Evolutionary conservation across 2,113 vertebrate species (phyloP).

Genomic region (Podiceps cristatus): DNA sequence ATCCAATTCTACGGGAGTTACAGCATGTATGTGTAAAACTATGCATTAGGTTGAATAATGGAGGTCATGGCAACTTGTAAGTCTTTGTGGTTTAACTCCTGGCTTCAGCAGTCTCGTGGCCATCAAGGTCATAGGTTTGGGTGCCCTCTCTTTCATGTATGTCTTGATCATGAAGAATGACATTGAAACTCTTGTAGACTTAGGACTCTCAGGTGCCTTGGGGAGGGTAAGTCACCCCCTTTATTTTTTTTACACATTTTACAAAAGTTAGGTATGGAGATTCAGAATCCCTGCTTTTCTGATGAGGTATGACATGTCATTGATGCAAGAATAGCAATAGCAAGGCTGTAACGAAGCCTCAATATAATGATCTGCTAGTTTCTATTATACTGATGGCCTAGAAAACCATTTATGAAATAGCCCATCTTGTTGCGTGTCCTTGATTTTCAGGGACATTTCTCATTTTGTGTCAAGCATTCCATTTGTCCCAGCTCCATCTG

Average conservation of each 20-base stretch:
- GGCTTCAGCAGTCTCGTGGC: neutral
- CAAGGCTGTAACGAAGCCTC: neutral
- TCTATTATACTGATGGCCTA: neutral
- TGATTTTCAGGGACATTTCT: constrained; percentile 33
- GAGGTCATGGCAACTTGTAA: neutral
- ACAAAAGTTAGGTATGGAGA: neutral
- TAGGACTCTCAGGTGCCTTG: neutral
- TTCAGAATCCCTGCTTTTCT: neutral
- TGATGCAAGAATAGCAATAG: neutral
- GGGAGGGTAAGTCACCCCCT: neutral
- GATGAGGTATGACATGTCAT: neutral
- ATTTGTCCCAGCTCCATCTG: constrained; percentile 21
- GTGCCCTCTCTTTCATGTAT: neutral
- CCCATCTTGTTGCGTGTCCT: neutral
- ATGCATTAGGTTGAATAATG: accelerated
- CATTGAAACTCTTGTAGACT: neutral
- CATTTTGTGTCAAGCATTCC: neutral
- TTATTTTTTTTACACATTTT: neutral
- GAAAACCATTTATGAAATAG: neutral
- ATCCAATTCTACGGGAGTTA: neutral
- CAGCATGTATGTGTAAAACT: neutral
- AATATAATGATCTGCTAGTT: neutral
- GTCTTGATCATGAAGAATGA: neutral
- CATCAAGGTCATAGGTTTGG: neutral
- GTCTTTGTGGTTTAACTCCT: neutral